phyloP scores from a whole-genome alignment of 2,888 invertebrate genomes.

The Antitype chi region DNA sequence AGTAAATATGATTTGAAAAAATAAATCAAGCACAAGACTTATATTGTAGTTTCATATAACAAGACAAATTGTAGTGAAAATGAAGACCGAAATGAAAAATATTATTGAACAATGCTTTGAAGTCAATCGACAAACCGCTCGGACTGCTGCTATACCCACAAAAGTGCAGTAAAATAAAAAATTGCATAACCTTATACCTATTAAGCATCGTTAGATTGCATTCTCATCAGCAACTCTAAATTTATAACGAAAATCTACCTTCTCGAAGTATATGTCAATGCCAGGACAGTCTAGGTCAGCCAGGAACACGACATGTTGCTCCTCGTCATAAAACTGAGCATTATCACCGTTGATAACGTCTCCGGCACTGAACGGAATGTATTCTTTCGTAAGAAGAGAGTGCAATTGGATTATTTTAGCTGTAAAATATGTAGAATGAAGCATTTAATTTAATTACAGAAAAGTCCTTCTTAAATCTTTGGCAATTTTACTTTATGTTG shows the following conservation, averaged over 20 bases:
- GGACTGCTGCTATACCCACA: no score
- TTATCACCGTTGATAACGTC: slow-evolving; percentile 70
- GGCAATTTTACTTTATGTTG: background rate
- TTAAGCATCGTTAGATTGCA: background rate
- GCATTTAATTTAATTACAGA: background rate
- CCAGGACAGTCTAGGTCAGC: slow-evolving; percentile 79
- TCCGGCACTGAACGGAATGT: slow-evolving; percentile 71
- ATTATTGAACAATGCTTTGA: background rate
- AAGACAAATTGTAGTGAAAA: background rate
- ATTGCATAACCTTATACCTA: no score
- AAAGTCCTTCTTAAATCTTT: background rate
- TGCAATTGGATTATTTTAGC: slow-evolving; percentile 76
- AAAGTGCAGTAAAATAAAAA: no score
- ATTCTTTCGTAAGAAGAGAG: slow-evolving; percentile 69
- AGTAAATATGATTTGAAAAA: background rate
- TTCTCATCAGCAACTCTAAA: background rate
- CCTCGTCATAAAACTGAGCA: slow-evolving; percentile 69
- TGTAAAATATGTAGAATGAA: slow-evolving; percentile 61
- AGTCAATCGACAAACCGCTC: background rate
- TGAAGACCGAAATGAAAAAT: background rate
- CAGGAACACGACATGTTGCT: slow-evolving; percentile 79
- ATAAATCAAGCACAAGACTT: background rate
- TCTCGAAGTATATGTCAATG: slow-evolving; percentile 70
- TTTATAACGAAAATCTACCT: slow-evolving; percentile 64
- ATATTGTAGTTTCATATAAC: background rate